Base-by-base conservation (phyloP, 2,888 invertebrate species). In the Fragum fragum region DNA sequence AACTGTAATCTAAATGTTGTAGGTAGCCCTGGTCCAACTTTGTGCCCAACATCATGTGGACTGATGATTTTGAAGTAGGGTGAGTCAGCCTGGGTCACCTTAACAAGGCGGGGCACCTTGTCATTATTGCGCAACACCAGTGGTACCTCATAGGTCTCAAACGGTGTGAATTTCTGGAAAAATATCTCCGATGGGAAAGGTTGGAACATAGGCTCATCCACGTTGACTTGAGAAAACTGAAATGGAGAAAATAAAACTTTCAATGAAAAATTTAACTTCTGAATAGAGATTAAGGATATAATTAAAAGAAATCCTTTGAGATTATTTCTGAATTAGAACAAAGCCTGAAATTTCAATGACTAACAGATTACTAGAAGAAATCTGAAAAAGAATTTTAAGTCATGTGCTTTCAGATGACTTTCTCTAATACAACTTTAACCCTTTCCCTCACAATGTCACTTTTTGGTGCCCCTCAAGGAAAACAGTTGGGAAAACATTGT, bases 11-110 rank as follows among this genome's bases (percentile, higher is more conserved):
- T 95, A 87, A 96, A 96, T 1, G 95, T 94, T 47, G 96, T 95
- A 26, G 96, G 95, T 87, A 97, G 96, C 57, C 97, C 97, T 21
- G 97, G 96, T 6, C 97, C 97, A 28, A 97, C 93, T 90, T 96
- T 96, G 84, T 94, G 90, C 32, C 94, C 92, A 18, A 94, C 92
- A 86, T 94, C 93, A 84, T 92, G 88, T 47, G 94, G 94, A 71
- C 93, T 91, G 73, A 94, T 93, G 53, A 94, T 92, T 77, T 93
- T 94, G 88, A 94, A 95, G 87, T 94, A 95, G 6, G 94, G 94
- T 2, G 94, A 94, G 66, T 94, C 93, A 14, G 91, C 92, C 83
- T 94, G 94, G 1, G 92, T 92, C 14, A 95, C 94, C 83, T 94
- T 94, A 26, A 95, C 93, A 39, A 94, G 87, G 29, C 95, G 85